phyloP scores from a whole-genome alignment of 1,140 invertebrate species.

The Orussus abietinus region DNA sequence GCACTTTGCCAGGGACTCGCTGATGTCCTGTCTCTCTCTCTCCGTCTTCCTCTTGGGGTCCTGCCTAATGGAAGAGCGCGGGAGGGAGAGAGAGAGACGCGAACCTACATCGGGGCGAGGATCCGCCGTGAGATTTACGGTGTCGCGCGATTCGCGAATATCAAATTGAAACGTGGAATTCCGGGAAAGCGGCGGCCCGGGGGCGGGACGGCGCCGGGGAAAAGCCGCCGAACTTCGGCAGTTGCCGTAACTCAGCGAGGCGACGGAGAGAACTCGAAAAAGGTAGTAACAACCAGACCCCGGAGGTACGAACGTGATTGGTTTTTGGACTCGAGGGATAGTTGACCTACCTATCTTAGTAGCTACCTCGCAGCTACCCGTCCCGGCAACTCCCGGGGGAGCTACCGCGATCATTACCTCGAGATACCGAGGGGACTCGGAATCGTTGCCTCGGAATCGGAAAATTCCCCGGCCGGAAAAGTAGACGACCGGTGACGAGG shows the following conservation, averaged over 20 bases:
- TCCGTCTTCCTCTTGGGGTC: background rate
- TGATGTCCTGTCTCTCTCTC: background rate
- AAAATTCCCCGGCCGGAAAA: too few relatives aligned
- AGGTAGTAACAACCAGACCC: conserved; percentile 15
- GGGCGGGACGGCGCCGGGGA: conserved; percentile 2
- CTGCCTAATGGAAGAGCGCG: too few relatives aligned
- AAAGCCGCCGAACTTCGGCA: conserved; percentile 20
- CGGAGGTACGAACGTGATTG: background rate
- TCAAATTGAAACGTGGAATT: conserved; percentile 32
- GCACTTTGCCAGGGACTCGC: too few relatives aligned
- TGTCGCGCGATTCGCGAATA: conserved; percentile 25
- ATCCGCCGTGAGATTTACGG: conserved; percentile 5
- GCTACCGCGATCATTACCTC: conserved; percentile 5
- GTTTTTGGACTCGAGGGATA: conserved; percentile 7
- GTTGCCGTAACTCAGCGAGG: conserved; percentile 24
- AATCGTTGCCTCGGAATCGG: too few relatives aligned
- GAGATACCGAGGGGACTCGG: too few relatives aligned
- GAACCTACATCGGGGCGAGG: too few relatives aligned
- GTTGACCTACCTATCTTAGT: conserved; percentile 13
- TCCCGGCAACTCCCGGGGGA: conserved; percentile 5
- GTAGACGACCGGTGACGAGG: too few relatives aligned
- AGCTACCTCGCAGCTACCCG: background rate
- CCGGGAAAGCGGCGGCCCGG: conserved; percentile 9
- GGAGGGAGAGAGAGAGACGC: too few relatives aligned
- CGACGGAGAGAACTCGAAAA: conserved; percentile 12